Percentiles rank a stretch among this genome's conserved stretches.
phyloP scores from a whole-genome alignment of 2,113 vertebrate genomes.

The Dasyprocta punctata region DNA sequence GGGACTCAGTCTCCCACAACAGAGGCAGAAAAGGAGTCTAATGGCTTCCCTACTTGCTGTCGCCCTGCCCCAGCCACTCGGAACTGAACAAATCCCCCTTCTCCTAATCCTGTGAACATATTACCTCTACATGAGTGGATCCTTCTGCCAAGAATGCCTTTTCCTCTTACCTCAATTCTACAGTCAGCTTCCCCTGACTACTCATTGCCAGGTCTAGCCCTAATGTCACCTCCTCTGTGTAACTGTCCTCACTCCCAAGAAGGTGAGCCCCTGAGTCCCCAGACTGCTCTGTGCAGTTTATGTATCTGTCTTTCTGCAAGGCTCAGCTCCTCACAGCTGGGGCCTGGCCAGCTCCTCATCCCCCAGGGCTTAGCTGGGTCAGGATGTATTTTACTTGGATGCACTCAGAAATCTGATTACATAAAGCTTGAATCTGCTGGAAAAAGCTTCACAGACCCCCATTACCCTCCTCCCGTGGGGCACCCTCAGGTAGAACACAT shows the following conservation, averaged over 20 bases:
- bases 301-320: not conserved
- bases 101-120: fast-evolving
- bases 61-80: no score
- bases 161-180: not conserved
- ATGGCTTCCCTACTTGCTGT: not conserved
- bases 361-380: not conserved
- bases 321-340: not conserved
- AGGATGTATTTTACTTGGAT: not conserved
- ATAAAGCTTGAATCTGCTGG: not conserved
- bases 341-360: not conserved
- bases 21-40: not conserved
- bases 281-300: not conserved
- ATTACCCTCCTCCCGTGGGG: not conserved
- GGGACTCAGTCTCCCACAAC: not conserved
- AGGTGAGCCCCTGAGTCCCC: not conserved
- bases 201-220: not conserved
- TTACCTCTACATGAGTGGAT: not conserved
- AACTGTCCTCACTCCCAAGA: not conserved
- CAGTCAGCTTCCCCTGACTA: not conserved
- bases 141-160: not conserved
- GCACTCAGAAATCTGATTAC: not conserved
- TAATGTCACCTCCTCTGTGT: not conserved
- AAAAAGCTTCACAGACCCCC: not conserved
- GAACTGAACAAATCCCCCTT: not conserved
- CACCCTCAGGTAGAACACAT: not conserved